These are phyloP conservation scores for Glossophaga mutica DNA, from an alignment of 2,797 vertebrate genomes.

Conservation along the genomic window DNA sequence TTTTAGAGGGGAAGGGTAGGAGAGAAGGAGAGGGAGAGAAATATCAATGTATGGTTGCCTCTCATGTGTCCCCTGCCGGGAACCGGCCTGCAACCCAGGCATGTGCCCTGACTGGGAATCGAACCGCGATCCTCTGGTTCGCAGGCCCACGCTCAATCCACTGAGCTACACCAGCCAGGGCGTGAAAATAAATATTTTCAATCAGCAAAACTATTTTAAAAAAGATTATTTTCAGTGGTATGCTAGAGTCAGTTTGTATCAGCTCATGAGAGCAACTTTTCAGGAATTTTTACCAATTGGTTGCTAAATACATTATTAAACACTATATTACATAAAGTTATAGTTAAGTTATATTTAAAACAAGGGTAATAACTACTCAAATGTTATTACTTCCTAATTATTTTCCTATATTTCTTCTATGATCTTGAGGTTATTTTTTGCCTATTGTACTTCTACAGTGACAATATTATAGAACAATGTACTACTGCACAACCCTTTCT, in stretches of 20 bases:
- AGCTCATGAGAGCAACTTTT: not conserved
- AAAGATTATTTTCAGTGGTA: not conserved
- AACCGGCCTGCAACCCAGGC: too few species aligned
- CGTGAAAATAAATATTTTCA: constrained; percentile 26
- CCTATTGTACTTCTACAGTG: not conserved
- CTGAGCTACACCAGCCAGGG: too few species aligned
- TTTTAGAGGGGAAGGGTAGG: too few species aligned
- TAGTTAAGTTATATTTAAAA: not conserved
- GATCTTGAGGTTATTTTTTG: not conserved
- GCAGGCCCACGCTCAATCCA: too few species aligned
- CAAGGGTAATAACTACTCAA: not conserved
- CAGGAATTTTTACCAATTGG: not conserved
- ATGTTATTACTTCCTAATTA: not conserved
- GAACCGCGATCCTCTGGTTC: too few species aligned
- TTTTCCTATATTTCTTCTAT: not conserved
- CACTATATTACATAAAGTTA: not conserved
- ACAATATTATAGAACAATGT: not conserved
- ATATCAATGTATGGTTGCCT: too few species aligned
- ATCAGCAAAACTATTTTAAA: not conserved
- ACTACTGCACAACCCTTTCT: not conserved
- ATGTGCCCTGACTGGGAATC: too few species aligned
- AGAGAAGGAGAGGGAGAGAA: too few species aligned
- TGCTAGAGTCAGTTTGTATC: not conserved
- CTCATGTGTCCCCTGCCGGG: too few species aligned
- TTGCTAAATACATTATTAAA: not conserved